Percentiles rank a stretch among this genome's conserved stretches.
Evolutionary conservation across 2,113 vertebrate species (phyloP).

Genomic region (Ahaetulla prasina): DNA sequence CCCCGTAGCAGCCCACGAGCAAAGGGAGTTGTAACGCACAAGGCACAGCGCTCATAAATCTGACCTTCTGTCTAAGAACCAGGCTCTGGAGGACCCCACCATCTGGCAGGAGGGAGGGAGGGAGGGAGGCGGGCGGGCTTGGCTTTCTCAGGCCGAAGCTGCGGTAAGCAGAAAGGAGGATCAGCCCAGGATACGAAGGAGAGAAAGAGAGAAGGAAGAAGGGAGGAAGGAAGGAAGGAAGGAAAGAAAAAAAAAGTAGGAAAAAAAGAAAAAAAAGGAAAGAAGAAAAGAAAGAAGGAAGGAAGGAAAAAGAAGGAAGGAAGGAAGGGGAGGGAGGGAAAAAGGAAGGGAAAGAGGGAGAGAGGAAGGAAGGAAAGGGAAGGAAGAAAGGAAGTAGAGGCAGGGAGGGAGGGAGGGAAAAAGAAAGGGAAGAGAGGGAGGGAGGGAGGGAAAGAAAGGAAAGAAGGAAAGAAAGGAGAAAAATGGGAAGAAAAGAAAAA

Average conservation of each 20-base stretch:
- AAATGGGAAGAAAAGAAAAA: no score
- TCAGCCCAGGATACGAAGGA: background rate
- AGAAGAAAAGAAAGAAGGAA: no score
- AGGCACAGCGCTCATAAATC: background rate
- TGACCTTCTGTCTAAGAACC: background rate
- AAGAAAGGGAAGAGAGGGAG: no score
- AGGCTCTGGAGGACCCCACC: background rate
- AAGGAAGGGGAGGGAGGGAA: accelerated
- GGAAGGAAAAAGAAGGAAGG: no score
- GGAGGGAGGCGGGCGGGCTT: no score
- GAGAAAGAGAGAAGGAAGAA: background rate
- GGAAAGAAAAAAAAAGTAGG: no score
- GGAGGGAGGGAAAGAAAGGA: no score
- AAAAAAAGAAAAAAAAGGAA: no score
- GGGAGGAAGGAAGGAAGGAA: no score
- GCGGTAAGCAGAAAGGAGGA: background rate
- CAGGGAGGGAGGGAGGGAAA: no score
- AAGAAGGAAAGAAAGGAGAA: no score
- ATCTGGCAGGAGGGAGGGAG: background rate
- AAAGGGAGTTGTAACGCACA: background rate
- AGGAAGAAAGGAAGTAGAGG: no score
- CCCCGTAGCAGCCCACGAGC: background rate
- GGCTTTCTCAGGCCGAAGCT: background rate
- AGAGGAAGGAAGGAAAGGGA: background rate
- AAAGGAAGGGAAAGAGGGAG: accelerated